These are phyloP conservation scores for Megaleporinus macrocephalus DNA, from an alignment of 2,113 vertebrate genomes.

Conservation along the genomic window DNA sequence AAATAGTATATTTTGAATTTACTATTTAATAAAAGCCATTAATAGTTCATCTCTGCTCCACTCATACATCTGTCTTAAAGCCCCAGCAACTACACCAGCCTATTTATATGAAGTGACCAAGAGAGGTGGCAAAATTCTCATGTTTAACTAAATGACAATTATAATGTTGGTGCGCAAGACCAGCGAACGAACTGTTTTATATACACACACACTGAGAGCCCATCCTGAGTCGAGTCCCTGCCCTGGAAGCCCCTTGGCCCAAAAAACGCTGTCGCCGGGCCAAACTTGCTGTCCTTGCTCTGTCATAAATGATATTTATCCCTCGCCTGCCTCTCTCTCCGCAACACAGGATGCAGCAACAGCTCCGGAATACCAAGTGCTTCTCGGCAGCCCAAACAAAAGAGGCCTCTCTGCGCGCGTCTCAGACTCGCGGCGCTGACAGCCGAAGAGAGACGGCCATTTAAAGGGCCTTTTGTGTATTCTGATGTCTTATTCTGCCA, in stretches of 20 bases:
- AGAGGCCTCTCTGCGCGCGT: constrained; percentile 42
- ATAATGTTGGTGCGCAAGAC: too few species aligned
- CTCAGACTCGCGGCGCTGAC: constrained; percentile 10
- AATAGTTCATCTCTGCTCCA: too few species aligned
- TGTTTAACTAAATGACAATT: too few species aligned
- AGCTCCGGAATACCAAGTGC: constrained; percentile 42
- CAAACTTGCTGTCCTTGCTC: constrained; percentile 42
- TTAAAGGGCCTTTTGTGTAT: constrained; percentile 40
- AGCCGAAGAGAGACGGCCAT: constrained; percentile 17
- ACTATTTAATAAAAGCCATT: too few species aligned
- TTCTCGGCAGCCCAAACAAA: constrained; percentile 49
- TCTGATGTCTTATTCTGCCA: constrained; percentile 44
- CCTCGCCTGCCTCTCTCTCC: constrained; percentile 31
- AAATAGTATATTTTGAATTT: too few species aligned
- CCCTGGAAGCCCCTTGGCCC: constrained; percentile 19
- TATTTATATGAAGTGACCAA: too few species aligned
- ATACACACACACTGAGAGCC: too few species aligned
- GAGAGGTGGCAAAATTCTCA: too few species aligned
- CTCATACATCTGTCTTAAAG: too few species aligned
- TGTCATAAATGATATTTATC: constrained; percentile 56
- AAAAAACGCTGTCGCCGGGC: constrained; percentile 21
- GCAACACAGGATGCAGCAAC: constrained; percentile 36
- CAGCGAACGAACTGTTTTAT: too few species aligned
- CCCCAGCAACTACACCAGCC: too few species aligned
- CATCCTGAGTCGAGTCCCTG: not conserved